Evolutionary conservation across 2,888 invertebrate genomes (phyloP), one percentile per base, ranked within the genome.

Genomic region (Morinoia aosen): DNA sequence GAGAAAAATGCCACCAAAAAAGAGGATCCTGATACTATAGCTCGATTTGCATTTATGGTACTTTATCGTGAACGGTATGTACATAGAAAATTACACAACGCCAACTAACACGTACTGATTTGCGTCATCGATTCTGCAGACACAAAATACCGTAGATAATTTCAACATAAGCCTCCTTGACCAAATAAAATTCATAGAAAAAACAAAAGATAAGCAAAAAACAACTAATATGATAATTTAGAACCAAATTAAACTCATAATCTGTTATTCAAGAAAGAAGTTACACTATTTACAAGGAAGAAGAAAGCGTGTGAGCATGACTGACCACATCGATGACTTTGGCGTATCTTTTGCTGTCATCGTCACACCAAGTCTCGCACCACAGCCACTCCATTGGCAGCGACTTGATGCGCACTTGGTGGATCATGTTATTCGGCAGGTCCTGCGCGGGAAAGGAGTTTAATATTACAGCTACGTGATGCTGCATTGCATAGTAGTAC

Each of bases 331-430:
- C 99, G 97, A 99, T 99, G 95, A 99, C 99, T 97, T 99, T 99
- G 0, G 99, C 99, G 96, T 98, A 98, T 97, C 98, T 98, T 97
- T 99, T 99, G 0, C 99, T 98, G 56, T 97, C 98, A 97, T 99
- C 98, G 97, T 99, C 99, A 97, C 99, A 99, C 99, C 99, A 99
- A 0, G 99, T 99, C 97, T 99, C 99, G 97, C 99, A 99, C 99
- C 99, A 99, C 96, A 99, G 97, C 99, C 99, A 99, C 97, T 99
- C 99, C 97, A 99, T 99, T 0, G 99, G 99, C 97, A 99, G 97
- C 0, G 99, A 99, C 97, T 99, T 99, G 97, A 99, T 99, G 12
- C 99, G 98, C 95, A 99, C 99, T 98, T 99, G 99, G 97, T 99
- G 99, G 96, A 99, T 99, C 99, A 99, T 99, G 97, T 99, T 99